phyloP scores from a whole-genome alignment of 2,113 vertebrate genomes.

The Phasianus colchicus region DNA sequence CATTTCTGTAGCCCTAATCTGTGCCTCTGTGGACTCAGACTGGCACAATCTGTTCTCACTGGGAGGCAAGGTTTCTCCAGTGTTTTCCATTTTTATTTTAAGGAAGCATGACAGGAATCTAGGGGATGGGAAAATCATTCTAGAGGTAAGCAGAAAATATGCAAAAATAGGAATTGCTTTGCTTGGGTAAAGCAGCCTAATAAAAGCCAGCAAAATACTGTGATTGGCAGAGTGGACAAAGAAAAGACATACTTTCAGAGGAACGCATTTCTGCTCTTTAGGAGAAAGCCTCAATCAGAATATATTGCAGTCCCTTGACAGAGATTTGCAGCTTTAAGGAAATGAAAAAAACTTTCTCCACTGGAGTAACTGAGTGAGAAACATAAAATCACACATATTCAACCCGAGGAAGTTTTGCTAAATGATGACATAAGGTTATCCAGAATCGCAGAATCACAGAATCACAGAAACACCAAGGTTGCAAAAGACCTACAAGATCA shows the following conservation, averaged over 20 bases:
- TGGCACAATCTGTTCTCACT: not conserved
- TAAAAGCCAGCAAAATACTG: not conserved
- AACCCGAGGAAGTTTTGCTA: not conserved
- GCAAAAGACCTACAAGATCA: too few species aligned
- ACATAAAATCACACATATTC: not conserved
- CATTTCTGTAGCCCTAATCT: not conserved
- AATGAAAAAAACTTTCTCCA: not conserved
- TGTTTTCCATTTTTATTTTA: not conserved
- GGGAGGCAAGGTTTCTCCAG: not conserved
- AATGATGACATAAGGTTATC: too few species aligned
- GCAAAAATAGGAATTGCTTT: not conserved
- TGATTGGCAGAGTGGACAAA: not conserved
- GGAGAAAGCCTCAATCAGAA: not conserved
- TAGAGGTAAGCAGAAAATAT: not conserved
- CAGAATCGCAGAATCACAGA: too few species aligned
- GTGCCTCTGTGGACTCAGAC: not conserved
- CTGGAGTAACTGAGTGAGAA: not conserved
- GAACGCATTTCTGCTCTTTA: not conserved
- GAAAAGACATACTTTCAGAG: not conserved
- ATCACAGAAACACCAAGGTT: too few species aligned
- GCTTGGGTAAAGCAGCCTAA: not conserved
- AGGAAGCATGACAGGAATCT: not conserved
- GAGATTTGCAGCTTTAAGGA: not conserved
- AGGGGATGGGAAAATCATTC: not conserved
- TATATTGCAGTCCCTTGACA: not conserved